Evolutionary conservation across 2,888 invertebrate species (phyloP), one percentile per base, ranked within the genome.

Genomic region (Cryptus viduatorius): DNA sequence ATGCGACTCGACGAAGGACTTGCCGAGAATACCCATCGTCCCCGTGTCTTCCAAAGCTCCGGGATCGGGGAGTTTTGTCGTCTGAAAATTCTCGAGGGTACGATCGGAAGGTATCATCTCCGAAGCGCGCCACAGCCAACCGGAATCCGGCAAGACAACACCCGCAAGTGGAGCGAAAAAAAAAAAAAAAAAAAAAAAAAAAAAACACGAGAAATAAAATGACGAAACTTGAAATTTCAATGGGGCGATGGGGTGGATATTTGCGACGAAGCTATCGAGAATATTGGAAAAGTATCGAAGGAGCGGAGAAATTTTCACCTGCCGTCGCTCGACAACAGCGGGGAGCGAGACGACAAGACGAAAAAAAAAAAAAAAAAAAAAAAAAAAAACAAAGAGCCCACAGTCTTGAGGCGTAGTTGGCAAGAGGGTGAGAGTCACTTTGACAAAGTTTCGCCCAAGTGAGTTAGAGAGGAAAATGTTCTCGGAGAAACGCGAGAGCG

Each of bases 401-500:
- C 1, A 8, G 53, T 56, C 56, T 24, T 3, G 12, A 10, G 56
- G 12, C 10, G 56, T 16, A 24, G 10, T 56, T 10, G 19, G 37
- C 10, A 19, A 31, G 12, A 3, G 31, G 53, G 16, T 19, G 14
- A 53, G 69, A 19, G 69, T 56, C 56, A 37, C 53, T 71, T 53
- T 37, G 37, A 37, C 53, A 37, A 71, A 71, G 69, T 53, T 71
- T 71, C 37, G 16, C 53, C 56, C 56, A 29, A 53, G 16, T 37
- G 37, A 53, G 69, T 69, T 69, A n/a, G 12, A 12, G 53, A 53
- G 44, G 37, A 53, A 69, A 69, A 71, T 71, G 69, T 71, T 71
- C 37, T 37, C 3, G 37, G 37, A 8, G 19, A 3, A 16, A 19
- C 53, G 50, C 3, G 37, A 16, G 16, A 10, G 53, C 1, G 19